Base-by-base conservation (phyloP, 2,888 invertebrate species). In the Coenonympha glycerion region DNA sequence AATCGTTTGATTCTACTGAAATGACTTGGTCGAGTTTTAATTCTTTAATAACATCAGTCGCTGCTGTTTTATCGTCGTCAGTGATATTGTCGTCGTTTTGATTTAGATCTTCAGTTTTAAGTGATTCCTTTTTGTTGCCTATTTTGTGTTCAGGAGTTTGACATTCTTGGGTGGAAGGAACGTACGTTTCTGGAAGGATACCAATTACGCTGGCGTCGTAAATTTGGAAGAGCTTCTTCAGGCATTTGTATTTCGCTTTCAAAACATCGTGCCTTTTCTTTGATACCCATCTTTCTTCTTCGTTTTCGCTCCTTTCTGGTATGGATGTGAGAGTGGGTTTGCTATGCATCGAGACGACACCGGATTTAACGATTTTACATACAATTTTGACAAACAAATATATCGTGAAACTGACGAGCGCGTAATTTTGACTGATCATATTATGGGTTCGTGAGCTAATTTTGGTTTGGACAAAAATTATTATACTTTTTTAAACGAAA, bases 221-320 rank as follows among this genome's bases (percentile, higher is more conserved):
- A 2, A 86, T 76, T 59, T 86, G 85, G 39, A 86, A 86, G 1
- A 86, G 62, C 53, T 86, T 85, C 58, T 86, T 86, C 47, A 86
- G 57, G 52, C 85, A 86, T 62, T 84, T 86, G 47, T 86, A 86
- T 55, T 86, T 86, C 0, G 83, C 85, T 63, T 86, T 86, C 1
- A 86, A 59, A 0, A 84, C 79, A 47, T 86, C 86, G 37, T 86
- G 86, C 54, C 83, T 85, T 41, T 85, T 85, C 60, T 85, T 86
- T 0, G 86, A 79, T 16, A 86, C 83, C 85, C 85, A 86, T 70
- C 54, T 83, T 8, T 46, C 36, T 4, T 77, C 76, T 0, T 73
- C 75, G 1, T 36, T 59, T 34, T 80, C 82, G 18, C 66, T 69
- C 2, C 63, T 66, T 54, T 84, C 86, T 0, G 82, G 78, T 28